phyloP scores from a whole-genome alignment of 2,113 vertebrate species.

The Toxostoma redivivum region DNA sequence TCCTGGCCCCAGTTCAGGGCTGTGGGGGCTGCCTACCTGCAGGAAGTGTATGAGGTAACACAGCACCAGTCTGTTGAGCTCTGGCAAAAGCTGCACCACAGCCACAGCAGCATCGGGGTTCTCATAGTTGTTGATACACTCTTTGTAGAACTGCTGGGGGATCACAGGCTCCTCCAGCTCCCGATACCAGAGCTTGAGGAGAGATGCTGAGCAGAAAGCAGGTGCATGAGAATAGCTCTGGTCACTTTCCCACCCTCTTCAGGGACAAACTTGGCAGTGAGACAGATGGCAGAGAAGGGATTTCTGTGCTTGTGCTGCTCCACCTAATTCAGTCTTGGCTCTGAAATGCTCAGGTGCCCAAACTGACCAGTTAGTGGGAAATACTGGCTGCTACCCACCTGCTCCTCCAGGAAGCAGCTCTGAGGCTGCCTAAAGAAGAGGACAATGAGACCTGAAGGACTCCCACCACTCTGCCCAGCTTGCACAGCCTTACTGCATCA shows the following conservation, averaged over 20 bases:
- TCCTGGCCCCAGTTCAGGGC: neutral
- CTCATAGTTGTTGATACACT: constrained; percentile 87
- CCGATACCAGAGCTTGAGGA: constrained; percentile 91
- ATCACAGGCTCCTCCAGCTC: constrained; percentile 90
- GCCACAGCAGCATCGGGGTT: constrained; percentile 83
- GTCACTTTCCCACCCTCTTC: neutral
- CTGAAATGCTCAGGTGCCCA: neutral
- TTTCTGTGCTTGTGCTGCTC: neutral
- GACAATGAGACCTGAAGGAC: neutral
- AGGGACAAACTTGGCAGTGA: neutral
- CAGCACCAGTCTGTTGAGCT: constrained; percentile 86
- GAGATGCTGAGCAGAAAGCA: constrained; percentile 74
- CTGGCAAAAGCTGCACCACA: constrained; percentile 84
- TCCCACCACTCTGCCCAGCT: neutral
- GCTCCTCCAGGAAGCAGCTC: neutral
- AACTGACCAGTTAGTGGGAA: neutral
- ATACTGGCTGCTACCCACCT: neutral
- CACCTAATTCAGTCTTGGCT: neutral
- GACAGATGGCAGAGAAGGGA: neutral
- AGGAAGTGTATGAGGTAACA: constrained; percentile 92
- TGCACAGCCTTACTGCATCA: neutral
- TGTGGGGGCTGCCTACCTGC: constrained; percentile 71
- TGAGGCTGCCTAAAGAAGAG: neutral
- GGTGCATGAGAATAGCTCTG: neutral
- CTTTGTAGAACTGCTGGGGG: constrained; percentile 85